phyloP scores from a whole-genome alignment of 2,113 vertebrate genomes.

The Parotia lawesii region DNA sequence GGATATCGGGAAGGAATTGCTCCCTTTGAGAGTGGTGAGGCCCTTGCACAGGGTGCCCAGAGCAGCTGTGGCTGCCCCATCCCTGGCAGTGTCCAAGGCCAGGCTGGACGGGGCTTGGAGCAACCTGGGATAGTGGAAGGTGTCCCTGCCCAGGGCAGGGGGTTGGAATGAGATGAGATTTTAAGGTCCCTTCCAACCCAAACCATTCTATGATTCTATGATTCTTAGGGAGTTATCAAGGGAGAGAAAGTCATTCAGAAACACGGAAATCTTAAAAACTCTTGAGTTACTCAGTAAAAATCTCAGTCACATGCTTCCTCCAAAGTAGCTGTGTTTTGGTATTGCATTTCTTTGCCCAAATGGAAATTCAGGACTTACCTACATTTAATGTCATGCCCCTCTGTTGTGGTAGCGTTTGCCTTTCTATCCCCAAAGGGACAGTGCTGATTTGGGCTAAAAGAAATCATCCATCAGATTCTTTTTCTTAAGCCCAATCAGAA shows the following conservation, averaged over 20 bases:
- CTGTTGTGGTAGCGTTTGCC: background rate
- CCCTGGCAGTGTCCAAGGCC: background rate
- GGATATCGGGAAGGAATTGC: background rate
- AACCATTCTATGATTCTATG: background rate
- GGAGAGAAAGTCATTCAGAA: fast-evolving
- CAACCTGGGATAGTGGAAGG: fast-evolving
- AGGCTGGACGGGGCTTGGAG: fast-evolving
- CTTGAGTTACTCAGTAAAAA: background rate
- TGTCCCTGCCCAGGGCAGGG: background rate
- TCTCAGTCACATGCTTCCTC: background rate
- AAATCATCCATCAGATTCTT: background rate
- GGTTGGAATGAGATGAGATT: background rate
- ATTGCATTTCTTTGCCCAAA: background rate
- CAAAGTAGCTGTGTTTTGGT: background rate
- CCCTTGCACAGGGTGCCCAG: background rate
- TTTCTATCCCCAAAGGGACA: background rate
- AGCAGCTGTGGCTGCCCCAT: background rate
- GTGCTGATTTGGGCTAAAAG: background rate
- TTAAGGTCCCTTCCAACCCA: background rate
- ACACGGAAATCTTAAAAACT: background rate
- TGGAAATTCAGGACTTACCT: background rate
- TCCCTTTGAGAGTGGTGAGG: fast-evolving
- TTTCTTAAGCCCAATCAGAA: background rate
- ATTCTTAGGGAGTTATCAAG: background rate
- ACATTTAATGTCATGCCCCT: background rate